These are phyloP conservation scores for Drosophila lacicola DNA, from an alignment of 2,888 invertebrate species.

Conservation along the genomic window DNA sequence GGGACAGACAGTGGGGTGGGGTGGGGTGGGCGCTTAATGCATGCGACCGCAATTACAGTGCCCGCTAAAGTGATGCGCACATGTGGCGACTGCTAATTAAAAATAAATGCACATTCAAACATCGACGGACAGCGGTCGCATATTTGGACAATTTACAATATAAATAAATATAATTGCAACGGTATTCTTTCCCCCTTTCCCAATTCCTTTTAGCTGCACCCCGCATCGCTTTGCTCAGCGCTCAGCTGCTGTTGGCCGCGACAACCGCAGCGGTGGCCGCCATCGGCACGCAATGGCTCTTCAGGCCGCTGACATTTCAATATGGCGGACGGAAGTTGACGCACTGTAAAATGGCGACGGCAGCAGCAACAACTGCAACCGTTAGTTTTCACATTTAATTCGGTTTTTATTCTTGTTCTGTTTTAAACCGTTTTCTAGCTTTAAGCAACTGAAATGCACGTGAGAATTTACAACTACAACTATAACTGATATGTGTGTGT, in stretches of 20 bases:
- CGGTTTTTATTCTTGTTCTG: slow-evolving; percentile 22
- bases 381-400: slow-evolving; percentile 28
- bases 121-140: slow-evolving; percentile 53
- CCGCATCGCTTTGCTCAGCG: slow-evolving; percentile 41
- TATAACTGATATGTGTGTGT: slow-evolving; percentile 37
- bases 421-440: slow-evolving; percentile 69
- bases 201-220: slow-evolving; percentile 37
- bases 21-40: slow-evolving; percentile 57
- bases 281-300: slow-evolving; percentile 53
- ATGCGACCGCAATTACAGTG: slow-evolving; percentile 66
- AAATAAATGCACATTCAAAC: slow-evolving; percentile 64
- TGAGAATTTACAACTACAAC: slow-evolving; percentile 70
- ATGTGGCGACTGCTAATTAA: slow-evolving; percentile 69
- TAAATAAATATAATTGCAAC: slow-evolving; percentile 59
- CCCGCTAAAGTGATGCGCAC: slow-evolving; percentile 35
- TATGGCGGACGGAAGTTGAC: slow-evolving; percentile 71
- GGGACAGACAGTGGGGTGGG: neutral
- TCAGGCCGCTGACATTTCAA: slow-evolving; percentile 71
- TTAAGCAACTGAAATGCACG: slow-evolving; percentile 81
- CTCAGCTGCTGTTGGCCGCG: slow-evolving; percentile 51
- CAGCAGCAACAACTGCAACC: slow-evolving; percentile 3
- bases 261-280: slow-evolving; percentile 65
- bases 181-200: slow-evolving; percentile 2
- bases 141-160: slow-evolving; percentile 71
- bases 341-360: slow-evolving; percentile 59